These are phyloP conservation scores for Bufo bufo DNA, from an alignment of 2,113 vertebrate genomes.

Conservation along the genomic window DNA sequence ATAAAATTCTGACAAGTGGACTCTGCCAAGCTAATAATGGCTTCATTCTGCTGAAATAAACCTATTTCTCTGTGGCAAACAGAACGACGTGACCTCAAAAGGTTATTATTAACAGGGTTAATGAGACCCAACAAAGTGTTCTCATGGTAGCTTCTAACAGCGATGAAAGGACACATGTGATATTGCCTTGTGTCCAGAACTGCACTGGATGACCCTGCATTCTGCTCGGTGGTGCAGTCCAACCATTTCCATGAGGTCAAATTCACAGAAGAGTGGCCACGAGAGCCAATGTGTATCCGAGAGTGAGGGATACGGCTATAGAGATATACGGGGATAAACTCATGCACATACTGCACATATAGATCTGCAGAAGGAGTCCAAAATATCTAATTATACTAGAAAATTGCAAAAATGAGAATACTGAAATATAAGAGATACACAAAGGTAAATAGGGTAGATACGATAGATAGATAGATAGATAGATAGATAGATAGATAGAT, in stretches of 20 bases:
- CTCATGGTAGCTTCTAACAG: slow-evolving; percentile 57
- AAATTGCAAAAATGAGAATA: too few relatives aligned
- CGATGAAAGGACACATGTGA: slow-evolving; percentile 5
- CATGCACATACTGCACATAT: too few relatives aligned
- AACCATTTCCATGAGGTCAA: neutral
- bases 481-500: too few relatives aligned
- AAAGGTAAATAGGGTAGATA: too few relatives aligned
- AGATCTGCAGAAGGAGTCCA: too few relatives aligned
- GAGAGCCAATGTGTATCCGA: neutral
- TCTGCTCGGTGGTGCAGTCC: neutral
- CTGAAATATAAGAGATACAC: too few relatives aligned
- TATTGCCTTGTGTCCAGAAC: neutral
- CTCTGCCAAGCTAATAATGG: slow-evolving; percentile 88
- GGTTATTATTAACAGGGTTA: slow-evolving; percentile 91
- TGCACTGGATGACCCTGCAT: neutral
- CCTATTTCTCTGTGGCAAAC: slow-evolving; percentile 94
- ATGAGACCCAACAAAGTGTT: slow-evolving; percentile 78
- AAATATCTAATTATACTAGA: too few relatives aligned
- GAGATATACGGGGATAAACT: neutral
- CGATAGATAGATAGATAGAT: too few relatives aligned
- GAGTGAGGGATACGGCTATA: neutral
- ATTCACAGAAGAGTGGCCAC: neutral
- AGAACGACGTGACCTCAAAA: slow-evolving; percentile 95
- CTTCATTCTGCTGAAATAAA: slow-evolving; percentile 95
- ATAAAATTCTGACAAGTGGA: slow-evolving; percentile 94